Evolutionary conservation across 2,113 vertebrate species (phyloP).

Genomic region (Sorex fumeus): DNA sequence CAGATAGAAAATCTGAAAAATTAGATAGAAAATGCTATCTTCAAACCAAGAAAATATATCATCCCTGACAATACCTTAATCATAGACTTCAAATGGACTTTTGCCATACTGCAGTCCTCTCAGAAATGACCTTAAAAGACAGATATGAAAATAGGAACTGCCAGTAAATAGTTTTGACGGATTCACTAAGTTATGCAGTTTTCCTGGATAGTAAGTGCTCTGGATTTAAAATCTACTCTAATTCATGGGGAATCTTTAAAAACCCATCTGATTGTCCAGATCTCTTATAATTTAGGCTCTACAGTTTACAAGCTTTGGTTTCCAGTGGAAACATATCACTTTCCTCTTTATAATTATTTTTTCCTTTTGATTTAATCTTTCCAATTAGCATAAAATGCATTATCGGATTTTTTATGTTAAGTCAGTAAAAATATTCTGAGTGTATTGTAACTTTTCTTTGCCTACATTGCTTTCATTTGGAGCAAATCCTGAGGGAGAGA

Average conservation of each 20-base stretch:
- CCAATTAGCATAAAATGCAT: neutral
- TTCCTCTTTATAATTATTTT: neutral
- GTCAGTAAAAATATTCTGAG: neutral
- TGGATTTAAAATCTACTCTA: neutral
- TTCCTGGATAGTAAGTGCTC: neutral
- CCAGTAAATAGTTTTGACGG: neutral
- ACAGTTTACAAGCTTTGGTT: too few species aligned
- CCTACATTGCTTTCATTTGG: constrained; percentile 1
- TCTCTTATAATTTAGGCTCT: neutral
- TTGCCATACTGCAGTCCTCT: neutral
- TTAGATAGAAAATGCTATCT: neutral
- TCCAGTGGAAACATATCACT: too few species aligned
- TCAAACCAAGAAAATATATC: neutral
- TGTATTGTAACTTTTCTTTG: neutral
- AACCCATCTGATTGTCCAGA: neutral
- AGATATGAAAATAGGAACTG: neutral
- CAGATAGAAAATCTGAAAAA: neutral
- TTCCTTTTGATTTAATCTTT: constrained; percentile 25
- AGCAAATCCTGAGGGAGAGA: neutral
- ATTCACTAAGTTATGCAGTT: neutral
- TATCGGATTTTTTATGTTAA: neutral
- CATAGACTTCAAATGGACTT: neutral
- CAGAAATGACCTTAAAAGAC: neutral
- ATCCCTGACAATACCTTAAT: neutral
- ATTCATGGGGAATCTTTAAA: neutral